phyloP scores from a whole-genome alignment of 53 echinoderm and acorn worm genomes.

The Stichopus horrens region DNA sequence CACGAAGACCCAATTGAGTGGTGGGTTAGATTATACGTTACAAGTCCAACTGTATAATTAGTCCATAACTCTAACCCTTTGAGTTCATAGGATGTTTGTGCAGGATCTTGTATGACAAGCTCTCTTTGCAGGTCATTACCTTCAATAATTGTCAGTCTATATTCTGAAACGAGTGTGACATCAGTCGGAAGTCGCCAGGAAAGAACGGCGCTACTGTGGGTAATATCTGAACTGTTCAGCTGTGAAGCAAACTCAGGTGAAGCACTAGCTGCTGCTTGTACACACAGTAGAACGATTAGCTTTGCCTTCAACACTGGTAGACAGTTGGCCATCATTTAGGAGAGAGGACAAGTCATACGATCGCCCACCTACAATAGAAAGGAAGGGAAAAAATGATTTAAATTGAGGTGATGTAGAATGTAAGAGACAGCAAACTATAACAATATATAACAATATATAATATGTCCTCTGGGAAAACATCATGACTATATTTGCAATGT shows the following conservation, averaged over 20 bases:
- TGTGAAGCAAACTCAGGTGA: slow-evolving; percentile 16
- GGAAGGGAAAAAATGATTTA: too few species aligned
- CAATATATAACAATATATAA: neutral
- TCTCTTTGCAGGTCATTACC: neutral
- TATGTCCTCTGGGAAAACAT: too few species aligned
- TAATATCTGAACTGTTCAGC: slow-evolving; percentile 3
- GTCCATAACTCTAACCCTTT: neutral
- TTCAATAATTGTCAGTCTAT: neutral
- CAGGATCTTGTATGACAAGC: neutral
- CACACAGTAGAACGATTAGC: neutral
- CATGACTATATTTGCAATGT: too few species aligned
- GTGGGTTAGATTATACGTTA: neutral
- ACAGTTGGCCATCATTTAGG: too few species aligned
- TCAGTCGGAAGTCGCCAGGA: neutral
- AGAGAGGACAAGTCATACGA: neutral
- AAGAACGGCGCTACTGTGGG: neutral
- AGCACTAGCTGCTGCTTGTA: neutral
- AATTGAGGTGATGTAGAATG: too few species aligned
- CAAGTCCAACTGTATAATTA: slow-evolving; percentile 20
- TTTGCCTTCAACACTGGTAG: too few species aligned
- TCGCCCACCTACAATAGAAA: too few species aligned
- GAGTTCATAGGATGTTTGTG: neutral
- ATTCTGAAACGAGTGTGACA: neutral
- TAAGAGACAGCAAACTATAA: neutral
- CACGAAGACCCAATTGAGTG: neutral